phyloP scores from a whole-genome alignment of 1,140 invertebrate species.

The Anastatus disparis region DNA sequence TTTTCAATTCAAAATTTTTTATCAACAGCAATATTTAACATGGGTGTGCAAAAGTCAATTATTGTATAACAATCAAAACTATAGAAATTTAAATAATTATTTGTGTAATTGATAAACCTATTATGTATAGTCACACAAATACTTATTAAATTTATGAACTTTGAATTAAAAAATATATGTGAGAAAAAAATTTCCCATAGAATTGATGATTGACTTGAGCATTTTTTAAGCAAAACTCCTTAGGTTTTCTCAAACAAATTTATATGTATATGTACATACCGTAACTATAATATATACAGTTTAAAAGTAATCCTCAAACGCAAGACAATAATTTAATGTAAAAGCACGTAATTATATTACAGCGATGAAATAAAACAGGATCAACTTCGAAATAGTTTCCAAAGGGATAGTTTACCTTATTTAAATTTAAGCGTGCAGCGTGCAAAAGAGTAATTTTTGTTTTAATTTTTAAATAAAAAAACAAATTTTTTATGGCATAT shows the following conservation, averaged over 20 bases:
- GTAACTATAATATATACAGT: constrained; percentile 14
- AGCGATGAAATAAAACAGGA: background rate
- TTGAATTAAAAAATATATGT: too few species aligned
- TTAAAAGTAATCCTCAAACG: constrained; percentile 8
- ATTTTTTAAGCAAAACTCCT: background rate
- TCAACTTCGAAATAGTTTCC: background rate
- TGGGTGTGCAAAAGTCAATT: constrained; percentile 5
- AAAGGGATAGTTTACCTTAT: constrained; percentile 9
- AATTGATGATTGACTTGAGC: constrained; percentile 7
- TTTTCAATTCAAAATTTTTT: constrained; percentile 26
- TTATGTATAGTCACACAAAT: too few species aligned
- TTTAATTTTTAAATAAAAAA: constrained; percentile 33
- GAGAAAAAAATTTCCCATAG: too few species aligned
- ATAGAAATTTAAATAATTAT: too few species aligned
- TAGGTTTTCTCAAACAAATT: background rate
- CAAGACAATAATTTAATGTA: background rate
- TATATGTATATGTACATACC: constrained; percentile 22
- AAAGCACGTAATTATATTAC: background rate
- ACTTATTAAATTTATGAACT: too few species aligned
- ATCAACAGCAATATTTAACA: constrained; percentile 1
- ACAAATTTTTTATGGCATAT: constrained; percentile 24
- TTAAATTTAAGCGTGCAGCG: constrained; percentile 19
- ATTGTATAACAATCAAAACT: too few species aligned
- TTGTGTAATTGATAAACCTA: too few species aligned
- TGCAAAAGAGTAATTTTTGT: constrained; percentile 24